Percentiles rank a stretch among this genome's conserved stretches.
Conservation (phyloP, 2,888 invertebrate species). For the Anoncus sp. region DNA sequence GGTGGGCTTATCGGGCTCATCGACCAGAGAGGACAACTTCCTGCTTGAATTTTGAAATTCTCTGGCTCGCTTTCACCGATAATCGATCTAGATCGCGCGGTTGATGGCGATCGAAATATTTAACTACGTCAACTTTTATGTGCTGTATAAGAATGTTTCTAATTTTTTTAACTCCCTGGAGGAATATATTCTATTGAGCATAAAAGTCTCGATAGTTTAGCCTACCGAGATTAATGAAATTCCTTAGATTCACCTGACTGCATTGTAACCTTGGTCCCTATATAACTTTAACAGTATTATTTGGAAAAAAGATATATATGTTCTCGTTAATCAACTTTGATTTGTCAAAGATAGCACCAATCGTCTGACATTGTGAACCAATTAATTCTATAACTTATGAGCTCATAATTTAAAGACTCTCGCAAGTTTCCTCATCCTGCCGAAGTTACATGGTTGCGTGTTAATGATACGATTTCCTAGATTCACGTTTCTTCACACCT, state of each 20-base stretch:
- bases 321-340: neutral
- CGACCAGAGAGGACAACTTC: conserved; percentile 34
- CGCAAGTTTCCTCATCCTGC: neutral
- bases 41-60: conserved; percentile 30
- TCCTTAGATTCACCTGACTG: neutral
- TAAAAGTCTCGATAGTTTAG: neutral
- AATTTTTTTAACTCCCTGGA: neutral
- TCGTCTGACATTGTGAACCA: neutral
- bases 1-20: conserved; percentile 24
- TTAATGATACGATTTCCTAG: neutral
- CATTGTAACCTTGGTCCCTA: neutral
- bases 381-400: conserved; percentile 7
- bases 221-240: too few species aligned
- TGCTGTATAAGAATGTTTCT: neutral
- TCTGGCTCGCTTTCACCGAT: neutral
- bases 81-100: neutral
- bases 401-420: neutral
- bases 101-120: neutral
- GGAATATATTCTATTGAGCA: too few species aligned
- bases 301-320: neutral
- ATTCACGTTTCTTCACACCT: conserved; percentile 19
- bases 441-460: neutral
- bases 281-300: neutral
- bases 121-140: neutral
- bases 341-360: conserved; percentile 15